Evolutionary conservation across 2,113 vertebrate genomes (phyloP).

Genomic region (Fregata magnificens): DNA sequence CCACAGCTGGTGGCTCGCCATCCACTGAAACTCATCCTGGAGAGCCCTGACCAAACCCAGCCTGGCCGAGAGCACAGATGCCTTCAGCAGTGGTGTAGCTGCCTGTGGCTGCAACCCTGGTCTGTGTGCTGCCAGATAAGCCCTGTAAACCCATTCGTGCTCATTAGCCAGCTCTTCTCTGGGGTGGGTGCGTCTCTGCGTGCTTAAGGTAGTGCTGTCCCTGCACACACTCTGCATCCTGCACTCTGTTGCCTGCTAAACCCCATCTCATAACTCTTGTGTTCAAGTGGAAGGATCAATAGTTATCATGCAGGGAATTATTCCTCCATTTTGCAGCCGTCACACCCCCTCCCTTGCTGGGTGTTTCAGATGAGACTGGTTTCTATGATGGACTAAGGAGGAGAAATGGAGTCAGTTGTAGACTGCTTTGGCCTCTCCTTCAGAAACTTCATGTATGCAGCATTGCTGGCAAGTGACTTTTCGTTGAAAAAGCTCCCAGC

Average conservation of each 20-base stretch:
- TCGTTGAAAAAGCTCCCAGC: background rate
- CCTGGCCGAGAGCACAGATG: background rate
- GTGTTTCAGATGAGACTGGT: background rate
- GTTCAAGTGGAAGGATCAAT: background rate
- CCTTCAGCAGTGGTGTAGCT: fast-evolving
- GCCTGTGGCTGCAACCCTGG: background rate
- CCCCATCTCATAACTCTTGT: background rate
- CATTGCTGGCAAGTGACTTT: background rate
- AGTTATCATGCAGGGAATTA: background rate
- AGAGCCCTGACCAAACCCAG: background rate
- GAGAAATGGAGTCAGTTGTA: background rate
- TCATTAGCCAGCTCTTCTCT: background rate
- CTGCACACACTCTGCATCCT: fast-evolving
- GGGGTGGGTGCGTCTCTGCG: background rate
- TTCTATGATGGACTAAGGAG: background rate
- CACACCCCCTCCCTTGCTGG: background rate
- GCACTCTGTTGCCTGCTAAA: background rate
- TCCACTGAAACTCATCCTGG: background rate
- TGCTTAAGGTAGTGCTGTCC: background rate
- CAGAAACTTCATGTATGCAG: background rate
- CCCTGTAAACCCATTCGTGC: background rate
- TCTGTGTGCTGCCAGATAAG: background rate
- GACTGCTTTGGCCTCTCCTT: background rate
- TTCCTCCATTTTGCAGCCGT: background rate
- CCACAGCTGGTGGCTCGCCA: background rate